Conservation (phyloP, 2,797 vertebrate species). For the Phataginus tetradactyla region DNA sequence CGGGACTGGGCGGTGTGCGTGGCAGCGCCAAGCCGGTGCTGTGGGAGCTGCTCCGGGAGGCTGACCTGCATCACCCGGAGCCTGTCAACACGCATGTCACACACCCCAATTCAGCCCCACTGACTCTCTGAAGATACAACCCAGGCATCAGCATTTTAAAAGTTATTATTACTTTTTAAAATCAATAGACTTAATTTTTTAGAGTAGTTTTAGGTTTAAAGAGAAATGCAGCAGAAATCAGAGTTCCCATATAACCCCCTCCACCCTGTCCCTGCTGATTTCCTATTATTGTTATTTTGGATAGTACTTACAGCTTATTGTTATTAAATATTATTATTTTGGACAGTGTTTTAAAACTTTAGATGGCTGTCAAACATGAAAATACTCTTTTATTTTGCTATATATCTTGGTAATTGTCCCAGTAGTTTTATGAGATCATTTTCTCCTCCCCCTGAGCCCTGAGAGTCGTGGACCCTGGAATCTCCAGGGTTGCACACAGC, state of each 20-base stretch:
- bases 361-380: not conserved
- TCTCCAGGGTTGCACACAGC: not conserved
- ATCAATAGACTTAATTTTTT: not conserved
- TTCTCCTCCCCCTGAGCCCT: rapidly evolving
- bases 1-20: not conserved
- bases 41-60: rapidly evolving
- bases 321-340: not conserved
- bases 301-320: not conserved
- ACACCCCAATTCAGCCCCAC: too few species aligned
- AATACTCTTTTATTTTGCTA: not conserved
- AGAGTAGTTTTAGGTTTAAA: not conserved
- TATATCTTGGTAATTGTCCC: not conserved
- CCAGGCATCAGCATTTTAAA: not conserved
- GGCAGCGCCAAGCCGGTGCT: not conserved
- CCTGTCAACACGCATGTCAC: not conserved
- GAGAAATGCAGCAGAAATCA: not conserved
- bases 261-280: too few species aligned
- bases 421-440: not conserved
- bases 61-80: not conserved
- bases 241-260: not conserved
- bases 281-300: not conserved
- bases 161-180: not conserved
- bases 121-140: not conserved
- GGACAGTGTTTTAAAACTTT: not conserved
- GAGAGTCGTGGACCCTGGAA: not conserved